phyloP scores from a whole-genome alignment of 2,113 vertebrate genomes.

The Mola mola region DNA sequence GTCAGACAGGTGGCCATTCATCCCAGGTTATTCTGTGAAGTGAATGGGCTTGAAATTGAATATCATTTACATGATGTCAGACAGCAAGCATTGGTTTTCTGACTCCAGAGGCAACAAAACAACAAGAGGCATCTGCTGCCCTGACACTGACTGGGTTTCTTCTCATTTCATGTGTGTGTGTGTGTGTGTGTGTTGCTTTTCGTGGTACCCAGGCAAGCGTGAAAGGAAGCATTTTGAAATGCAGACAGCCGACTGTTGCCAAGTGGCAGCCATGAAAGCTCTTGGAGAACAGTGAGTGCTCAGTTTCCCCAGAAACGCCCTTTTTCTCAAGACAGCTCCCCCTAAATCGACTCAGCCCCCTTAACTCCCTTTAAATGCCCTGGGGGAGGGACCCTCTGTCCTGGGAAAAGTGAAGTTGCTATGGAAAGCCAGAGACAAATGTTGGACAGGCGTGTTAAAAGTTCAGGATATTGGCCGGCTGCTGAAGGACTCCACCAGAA shows the following conservation, averaged over 20 bases:
- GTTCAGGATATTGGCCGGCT: constrained; percentile 64
- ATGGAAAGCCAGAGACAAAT: constrained; percentile 68
- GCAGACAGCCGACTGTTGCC: constrained; percentile 67
- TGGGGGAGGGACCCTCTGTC: constrained; percentile 48
- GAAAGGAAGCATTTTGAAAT: constrained; percentile 60
- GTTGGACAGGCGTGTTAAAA: constrained; percentile 70
- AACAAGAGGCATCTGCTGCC: constrained; percentile 33
- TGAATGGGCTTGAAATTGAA: constrained; percentile 48
- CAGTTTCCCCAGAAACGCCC: constrained; percentile 69
- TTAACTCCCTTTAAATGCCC: constrained; percentile 48
- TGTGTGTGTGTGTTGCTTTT: constrained; percentile 18
- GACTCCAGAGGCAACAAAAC: constrained; percentile 50
- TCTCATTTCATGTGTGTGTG: neutral
- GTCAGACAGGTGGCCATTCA: constrained; percentile 39
- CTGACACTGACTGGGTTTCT: constrained; percentile 1
- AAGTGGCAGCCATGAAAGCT: constrained; percentile 71
- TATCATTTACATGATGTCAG: constrained; percentile 41
- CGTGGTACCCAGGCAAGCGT: constrained; percentile 19
- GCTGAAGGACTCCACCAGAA: constrained; percentile 37
- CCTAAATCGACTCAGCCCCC: constrained; percentile 45
- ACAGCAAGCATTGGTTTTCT: constrained; percentile 34
- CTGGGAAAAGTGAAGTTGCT: constrained; percentile 78
- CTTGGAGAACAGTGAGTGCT: constrained; percentile 58
- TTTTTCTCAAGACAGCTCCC: constrained; percentile 60
- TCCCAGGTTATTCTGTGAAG: constrained; percentile 27